Evolutionary conservation across 1,140 invertebrate genomes (phyloP).

Genomic region (Drosophila sproati): DNA sequence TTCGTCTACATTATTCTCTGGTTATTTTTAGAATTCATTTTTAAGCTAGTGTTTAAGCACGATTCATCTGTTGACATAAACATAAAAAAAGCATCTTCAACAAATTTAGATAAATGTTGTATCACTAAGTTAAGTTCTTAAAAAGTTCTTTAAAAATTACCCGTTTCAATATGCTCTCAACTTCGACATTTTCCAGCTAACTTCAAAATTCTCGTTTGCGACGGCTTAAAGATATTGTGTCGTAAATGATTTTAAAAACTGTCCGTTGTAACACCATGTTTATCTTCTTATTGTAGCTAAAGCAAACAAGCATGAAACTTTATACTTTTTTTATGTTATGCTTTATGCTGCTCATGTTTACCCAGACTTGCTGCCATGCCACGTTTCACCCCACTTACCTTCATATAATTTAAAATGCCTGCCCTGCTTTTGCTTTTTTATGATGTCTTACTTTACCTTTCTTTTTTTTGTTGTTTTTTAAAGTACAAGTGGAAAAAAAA

Average conservation of each 20-base stretch:
- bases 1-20: no score
- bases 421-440: slow-evolving; percentile 42
- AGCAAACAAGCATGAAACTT: slow-evolving; percentile 44
- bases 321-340: slow-evolving; percentile 50
- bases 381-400: not conserved
- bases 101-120: no score
- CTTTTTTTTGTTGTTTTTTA: not conserved
- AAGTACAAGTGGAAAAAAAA: not conserved
- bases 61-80: no score
- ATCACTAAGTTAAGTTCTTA: no score
- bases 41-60: no score
- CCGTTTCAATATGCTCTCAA: no score
- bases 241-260: slow-evolving; percentile 11
- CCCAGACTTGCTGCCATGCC: not conserved
- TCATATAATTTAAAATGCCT: slow-evolving; percentile 39
- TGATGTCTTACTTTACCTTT: slow-evolving; percentile 52
- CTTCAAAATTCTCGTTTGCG: no score
- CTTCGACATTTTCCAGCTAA: no score
- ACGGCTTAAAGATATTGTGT: not conserved
- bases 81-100: no score
- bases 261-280: slow-evolving; percentile 11
- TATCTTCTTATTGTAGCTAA: slow-evolving; percentile 26
- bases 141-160: no score
- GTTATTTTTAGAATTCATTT: no score
- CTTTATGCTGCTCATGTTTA: slow-evolving; percentile 46